These are phyloP conservation scores for Lasius platythorax DNA, from an alignment of 2,888 invertebrate species.

Conservation along the genomic window DNA sequence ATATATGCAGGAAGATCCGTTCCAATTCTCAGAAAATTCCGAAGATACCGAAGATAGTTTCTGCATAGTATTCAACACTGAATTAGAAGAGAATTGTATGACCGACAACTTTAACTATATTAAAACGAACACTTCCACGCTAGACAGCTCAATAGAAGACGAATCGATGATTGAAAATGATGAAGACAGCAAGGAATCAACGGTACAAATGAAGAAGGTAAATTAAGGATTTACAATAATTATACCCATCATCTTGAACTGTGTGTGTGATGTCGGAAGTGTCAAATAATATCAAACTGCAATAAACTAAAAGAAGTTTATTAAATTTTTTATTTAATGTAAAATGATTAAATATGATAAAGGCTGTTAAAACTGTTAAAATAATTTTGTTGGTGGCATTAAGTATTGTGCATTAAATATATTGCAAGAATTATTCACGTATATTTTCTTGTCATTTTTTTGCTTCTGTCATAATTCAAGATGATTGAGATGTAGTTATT, in stretches of 20 bases:
- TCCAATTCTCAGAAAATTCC: constrained; percentile 76
- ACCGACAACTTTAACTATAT: background rate
- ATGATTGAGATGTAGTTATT: background rate
- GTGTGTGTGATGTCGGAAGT: background rate
- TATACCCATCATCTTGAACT: background rate
- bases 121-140: constrained; percentile 6
- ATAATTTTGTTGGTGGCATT: background rate
- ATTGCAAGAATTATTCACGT: background rate
- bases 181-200: constrained; percentile 42
- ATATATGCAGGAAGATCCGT: background rate
- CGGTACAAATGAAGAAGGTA: constrained; percentile 20
- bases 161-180: constrained; percentile 51
- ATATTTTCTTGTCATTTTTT: background rate
- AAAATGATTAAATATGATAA: background rate
- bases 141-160: constrained; percentile 6
- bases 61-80: constrained; percentile 79
- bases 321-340: background rate
- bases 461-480: background rate
- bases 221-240: background rate
- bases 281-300: background rate
- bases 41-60: constrained; percentile 82
- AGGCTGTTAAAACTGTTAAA: background rate
- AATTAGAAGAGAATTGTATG: constrained; percentile 69
- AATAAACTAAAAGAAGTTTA: too few relatives aligned
- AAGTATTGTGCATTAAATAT: too few relatives aligned